Percentiles rank a stretch among this genome's conserved stretches.
Evolutionary conservation across 1,140 invertebrate species (phyloP).

Genomic region (Sycophila sp.): DNA sequence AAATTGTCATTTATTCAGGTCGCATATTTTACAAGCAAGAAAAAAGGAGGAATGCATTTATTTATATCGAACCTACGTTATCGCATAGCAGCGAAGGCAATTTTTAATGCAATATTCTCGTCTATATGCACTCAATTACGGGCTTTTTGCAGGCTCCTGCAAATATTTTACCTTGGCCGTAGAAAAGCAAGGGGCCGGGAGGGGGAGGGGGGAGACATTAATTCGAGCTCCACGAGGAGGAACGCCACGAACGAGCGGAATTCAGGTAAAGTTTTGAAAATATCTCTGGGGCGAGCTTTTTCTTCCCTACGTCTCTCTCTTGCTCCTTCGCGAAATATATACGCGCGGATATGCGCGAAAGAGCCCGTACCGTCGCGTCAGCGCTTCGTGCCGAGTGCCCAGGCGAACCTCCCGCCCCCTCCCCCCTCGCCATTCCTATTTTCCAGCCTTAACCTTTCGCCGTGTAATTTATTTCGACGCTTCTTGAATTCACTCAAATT

Average conservation of each 20-base stretch:
- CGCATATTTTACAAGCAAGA: too few species aligned
- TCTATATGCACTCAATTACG: background rate
- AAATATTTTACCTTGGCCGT: conserved; percentile 2
- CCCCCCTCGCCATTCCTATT: background rate
- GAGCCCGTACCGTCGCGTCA: conserved; percentile 37
- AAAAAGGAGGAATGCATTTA: too few species aligned
- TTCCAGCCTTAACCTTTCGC: background rate
- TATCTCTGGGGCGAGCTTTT: conserved; percentile 16
- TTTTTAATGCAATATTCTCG: background rate
- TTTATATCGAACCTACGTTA: too few species aligned
- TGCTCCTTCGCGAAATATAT: background rate
- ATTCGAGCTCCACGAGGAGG: background rate
- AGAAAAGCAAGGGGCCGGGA: too few species aligned
- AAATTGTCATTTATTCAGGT: too few species aligned
- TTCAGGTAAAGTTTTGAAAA: conserved; percentile 31
- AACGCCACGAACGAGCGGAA: conserved; percentile 21
- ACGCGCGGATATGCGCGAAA: background rate
- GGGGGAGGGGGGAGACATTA: background rate
- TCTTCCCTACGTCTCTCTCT: background rate
- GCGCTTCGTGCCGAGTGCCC: conserved; percentile 18
- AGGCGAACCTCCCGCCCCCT: background rate
- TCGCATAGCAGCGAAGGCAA: too few species aligned
- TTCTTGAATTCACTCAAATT: conserved; percentile 31
- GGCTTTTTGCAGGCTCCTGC: background rate
- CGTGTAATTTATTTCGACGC: conserved; percentile 6